phyloP scores from a whole-genome alignment of 2,888 invertebrate genomes.

The Selenia dentaria region DNA sequence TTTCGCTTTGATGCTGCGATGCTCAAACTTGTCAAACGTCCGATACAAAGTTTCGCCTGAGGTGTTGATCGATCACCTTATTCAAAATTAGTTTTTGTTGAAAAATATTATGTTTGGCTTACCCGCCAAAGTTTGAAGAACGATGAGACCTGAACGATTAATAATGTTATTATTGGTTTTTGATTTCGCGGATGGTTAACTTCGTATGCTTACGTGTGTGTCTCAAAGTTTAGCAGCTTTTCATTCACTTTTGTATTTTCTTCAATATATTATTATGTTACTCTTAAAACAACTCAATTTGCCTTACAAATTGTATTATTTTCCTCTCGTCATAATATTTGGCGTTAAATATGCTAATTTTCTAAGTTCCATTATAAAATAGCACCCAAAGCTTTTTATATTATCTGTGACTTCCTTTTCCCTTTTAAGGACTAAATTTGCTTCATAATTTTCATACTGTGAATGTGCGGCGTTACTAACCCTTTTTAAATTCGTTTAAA shows the following conservation, averaged over 20 bases:
- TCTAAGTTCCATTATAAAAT: slow-evolving; percentile 1
- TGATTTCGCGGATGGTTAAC: too few species aligned
- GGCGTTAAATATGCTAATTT: neutral
- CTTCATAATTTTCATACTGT: slow-evolving; percentile 24
- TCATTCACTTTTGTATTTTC: too few species aligned
- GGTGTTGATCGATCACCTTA: slow-evolving; percentile 51
- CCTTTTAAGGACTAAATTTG: slow-evolving; percentile 17
- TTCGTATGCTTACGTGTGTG: too few species aligned
- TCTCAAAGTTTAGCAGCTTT: too few species aligned
- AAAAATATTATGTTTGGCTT: slow-evolving; percentile 13
- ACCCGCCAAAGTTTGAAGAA: slow-evolving; percentile 10
- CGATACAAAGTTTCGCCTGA: slow-evolving; percentile 43
- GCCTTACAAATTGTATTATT: too few species aligned
- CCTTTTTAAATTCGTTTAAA: slow-evolving; percentile 40
- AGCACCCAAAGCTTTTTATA: slow-evolving; percentile 10
- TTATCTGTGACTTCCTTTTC: slow-evolving; percentile 11
- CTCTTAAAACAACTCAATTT: too few species aligned
- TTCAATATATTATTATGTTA: too few species aligned
- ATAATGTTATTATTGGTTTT: too few species aligned
- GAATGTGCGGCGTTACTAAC: slow-evolving; percentile 18
- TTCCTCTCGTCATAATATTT: too few species aligned
- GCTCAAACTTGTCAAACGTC: slow-evolving; percentile 47
- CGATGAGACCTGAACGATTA: too few species aligned
- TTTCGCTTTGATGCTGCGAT: slow-evolving; percentile 50
- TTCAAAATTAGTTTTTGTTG: slow-evolving; percentile 41